A percentile compares a stretch with the other conserved stretches of the same genome.
These are phyloP conservation scores for Chaetodon trifasciatus DNA, from an alignment of 2,797 vertebrate species.

Conservation along the genomic window DNA sequence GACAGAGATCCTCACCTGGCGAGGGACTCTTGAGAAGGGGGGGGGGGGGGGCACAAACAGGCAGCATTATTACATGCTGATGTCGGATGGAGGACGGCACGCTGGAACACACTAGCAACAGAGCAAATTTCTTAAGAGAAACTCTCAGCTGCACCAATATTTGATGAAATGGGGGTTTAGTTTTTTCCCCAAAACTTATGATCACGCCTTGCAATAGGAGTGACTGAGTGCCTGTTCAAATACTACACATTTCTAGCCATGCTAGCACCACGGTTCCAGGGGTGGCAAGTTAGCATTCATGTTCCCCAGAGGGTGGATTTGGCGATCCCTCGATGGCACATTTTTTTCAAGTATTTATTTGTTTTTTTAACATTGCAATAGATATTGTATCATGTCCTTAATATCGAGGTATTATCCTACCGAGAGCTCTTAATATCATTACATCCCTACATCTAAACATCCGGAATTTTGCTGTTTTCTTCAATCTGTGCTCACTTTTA, in stretches of 20 bases:
- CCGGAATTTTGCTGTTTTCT: no score
- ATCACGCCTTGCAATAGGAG: neutral
- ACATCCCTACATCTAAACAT: no score
- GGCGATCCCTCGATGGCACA: no score
- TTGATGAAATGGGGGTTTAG: neutral
- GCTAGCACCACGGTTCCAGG: neutral
- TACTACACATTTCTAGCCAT: neutral
- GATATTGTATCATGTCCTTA: no score
- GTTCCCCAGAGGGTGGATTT: no score
- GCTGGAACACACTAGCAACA: neutral
- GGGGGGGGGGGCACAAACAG: neutral
- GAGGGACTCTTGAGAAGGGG: slow-evolving; percentile 2
- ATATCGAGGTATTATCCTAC: no score
- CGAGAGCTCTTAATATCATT: no score
- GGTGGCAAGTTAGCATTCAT: neutral
- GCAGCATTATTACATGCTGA: slow-evolving; percentile 29
- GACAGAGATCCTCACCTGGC: slow-evolving; percentile 31
- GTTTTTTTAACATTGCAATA: no score
- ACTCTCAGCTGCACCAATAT: slow-evolving; percentile 5
- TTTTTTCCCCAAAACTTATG: neutral
- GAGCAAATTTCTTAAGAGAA: slow-evolving; percentile 11
- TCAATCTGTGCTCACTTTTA: neutral
- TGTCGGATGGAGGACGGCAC: neutral
- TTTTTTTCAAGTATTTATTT: no score
- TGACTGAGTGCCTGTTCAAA: neutral